Evolutionary conservation across 2,888 invertebrate genomes (phyloP).

Genomic region (Agrotis ipsilon): DNA sequence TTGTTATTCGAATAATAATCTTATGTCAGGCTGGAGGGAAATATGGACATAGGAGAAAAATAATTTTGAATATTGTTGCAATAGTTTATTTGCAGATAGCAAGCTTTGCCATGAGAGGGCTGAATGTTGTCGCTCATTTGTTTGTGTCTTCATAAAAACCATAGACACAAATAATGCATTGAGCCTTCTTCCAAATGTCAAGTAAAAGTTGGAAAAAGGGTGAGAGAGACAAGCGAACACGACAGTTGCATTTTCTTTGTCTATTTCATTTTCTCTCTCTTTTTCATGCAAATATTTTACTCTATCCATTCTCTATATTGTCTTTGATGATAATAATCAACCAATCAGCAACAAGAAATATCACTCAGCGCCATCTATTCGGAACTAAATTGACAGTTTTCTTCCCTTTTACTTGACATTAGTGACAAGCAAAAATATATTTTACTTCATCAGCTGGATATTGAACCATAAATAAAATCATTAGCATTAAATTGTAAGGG

Average conservation of each 20-base stretch:
- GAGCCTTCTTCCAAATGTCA: no score
- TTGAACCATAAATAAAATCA: not conserved
- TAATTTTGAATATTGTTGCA: not conserved
- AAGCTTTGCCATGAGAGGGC: not conserved
- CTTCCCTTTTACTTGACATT: not conserved
- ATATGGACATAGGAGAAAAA: not conserved
- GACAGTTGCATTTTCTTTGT: no score
- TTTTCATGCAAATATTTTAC: no score
- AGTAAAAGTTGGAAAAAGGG: no score
- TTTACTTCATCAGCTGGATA: not conserved
- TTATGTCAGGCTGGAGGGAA: not conserved
- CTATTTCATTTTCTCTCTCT: no score
- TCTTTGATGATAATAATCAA: not conserved
- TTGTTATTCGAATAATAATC: constrained; percentile 32
- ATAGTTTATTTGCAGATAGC: no score
- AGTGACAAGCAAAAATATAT: no score
- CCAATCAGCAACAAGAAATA: not conserved
- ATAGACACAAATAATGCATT: no score
- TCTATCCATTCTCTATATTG: no score
- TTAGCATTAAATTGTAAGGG: not conserved
- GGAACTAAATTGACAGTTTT: not conserved
- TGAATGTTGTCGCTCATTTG: not conserved
- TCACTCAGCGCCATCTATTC: not conserved
- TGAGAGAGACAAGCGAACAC: no score
- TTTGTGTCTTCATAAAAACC: not conserved